These are phyloP conservation scores for Euphonia xanthogaster DNA, from an alignment of 2,797 vertebrate genomes.

Conservation along the genomic window DNA sequence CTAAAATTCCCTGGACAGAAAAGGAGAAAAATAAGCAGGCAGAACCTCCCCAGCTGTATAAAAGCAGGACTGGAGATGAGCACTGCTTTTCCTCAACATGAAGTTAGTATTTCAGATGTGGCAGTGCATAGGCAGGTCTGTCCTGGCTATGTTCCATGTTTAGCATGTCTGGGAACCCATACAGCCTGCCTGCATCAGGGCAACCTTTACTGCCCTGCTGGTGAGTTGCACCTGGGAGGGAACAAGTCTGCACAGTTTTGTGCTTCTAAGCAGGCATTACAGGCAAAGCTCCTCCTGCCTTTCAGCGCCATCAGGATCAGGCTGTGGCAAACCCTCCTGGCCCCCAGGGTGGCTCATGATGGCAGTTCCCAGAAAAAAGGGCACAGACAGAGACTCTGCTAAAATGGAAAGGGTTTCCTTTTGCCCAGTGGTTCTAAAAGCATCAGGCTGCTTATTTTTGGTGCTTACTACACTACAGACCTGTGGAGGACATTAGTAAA, in stretches of 20 bases:
- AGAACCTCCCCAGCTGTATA: background rate
- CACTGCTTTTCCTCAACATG: background rate
- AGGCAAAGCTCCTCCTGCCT: background rate
- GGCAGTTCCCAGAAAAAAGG: accelerated
- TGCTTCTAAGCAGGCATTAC: background rate
- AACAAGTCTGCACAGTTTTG: background rate
- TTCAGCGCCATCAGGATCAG: background rate
- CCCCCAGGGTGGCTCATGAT: background rate
- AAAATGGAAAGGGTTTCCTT: background rate
- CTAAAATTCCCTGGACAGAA: background rate
- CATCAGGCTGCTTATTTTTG: background rate
- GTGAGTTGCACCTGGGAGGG: background rate
- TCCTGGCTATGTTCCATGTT: background rate
- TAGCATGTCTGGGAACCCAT: background rate
- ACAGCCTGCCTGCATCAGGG: background rate
- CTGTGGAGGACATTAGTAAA: background rate
- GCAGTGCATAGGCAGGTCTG: background rate
- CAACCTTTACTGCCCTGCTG: background rate
- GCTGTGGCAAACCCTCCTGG: background rate
- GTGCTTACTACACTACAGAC: background rate
- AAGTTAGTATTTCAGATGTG: background rate
- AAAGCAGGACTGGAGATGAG: background rate
- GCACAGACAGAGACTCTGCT: background rate
- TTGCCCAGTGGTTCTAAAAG: background rate
- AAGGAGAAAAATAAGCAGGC: background rate